Evolutionary conservation across 2,113 vertebrate species (phyloP).

Genomic region (Etia nguti): DNA sequence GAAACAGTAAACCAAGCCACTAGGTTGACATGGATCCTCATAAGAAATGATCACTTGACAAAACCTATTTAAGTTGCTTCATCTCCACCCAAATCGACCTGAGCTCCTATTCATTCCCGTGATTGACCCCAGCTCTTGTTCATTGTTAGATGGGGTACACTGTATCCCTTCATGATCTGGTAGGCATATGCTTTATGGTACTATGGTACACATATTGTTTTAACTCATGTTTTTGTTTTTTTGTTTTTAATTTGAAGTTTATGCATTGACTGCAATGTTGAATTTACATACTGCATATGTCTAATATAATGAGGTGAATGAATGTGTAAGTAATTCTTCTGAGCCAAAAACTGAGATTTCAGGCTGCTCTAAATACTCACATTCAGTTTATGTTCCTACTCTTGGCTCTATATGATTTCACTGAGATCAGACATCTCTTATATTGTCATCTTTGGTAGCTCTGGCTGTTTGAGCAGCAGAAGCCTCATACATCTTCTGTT

Average conservation of each 20-base stretch:
- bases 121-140: neutral
- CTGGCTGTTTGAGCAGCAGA: neutral
- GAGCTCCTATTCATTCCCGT: neutral
- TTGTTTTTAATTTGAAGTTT: neutral
- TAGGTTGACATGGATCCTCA: neutral
- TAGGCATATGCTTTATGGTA: neutral
- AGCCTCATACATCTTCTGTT: neutral
- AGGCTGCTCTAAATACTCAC: neutral
- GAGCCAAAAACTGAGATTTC: neutral
- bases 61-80: neutral
- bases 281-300: neutral
- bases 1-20: neutral
- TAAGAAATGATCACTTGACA: neutral
- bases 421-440: neutral
- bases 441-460: neutral
- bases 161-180: rapidly evolving
- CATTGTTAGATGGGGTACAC: neutral
- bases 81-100: neutral
- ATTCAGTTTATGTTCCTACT: neutral
- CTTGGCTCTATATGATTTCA: neutral
- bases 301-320: neutral
- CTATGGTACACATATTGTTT: neutral
- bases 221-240: neutral
- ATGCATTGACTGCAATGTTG: rapidly evolving
- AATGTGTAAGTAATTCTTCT: rapidly evolving